Evolutionary conservation across 2,888 invertebrate species (phyloP).

Genomic region (Tortrix viridana): DNA sequence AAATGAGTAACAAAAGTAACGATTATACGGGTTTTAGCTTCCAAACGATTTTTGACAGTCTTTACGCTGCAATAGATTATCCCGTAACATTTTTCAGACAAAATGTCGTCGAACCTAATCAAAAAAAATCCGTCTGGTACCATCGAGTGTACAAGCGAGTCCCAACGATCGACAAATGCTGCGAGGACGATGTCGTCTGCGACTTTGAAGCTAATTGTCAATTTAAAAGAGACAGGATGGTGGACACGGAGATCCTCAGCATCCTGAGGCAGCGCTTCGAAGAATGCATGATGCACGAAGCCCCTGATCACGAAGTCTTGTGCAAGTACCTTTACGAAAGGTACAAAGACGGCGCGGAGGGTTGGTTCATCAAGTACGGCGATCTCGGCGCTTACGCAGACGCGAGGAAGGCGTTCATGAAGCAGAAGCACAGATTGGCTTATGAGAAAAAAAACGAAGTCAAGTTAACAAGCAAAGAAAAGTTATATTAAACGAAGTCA

Average conservation of each 20-base stretch:
- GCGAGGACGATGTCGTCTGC: background rate
- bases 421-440: conserved; percentile 10
- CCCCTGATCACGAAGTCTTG: background rate
- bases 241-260: conserved; percentile 89
- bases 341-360: conserved; percentile 84
- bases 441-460: background rate
- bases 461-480: background rate
- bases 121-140: conserved; percentile 6
- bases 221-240: conserved; percentile 74
- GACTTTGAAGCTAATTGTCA: conserved; percentile 11
- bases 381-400: conserved; percentile 89
- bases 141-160: background rate
- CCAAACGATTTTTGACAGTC: background rate
- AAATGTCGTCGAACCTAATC: background rate
- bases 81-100: conserved; percentile 2
- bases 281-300: conserved; percentile 86
- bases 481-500: background rate
- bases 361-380: conserved; percentile 95
- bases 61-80: background rate
- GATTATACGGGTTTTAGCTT: background rate
- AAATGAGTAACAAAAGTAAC: background rate
- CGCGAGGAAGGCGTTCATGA: conserved; percentile 57
- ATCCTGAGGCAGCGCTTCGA: conserved; percentile 90
- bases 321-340: background rate
- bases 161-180: conserved; percentile 4